Conservation (phyloP, 2,797 vertebrate species). For the Phaenicophaeus curvirostris region DNA sequence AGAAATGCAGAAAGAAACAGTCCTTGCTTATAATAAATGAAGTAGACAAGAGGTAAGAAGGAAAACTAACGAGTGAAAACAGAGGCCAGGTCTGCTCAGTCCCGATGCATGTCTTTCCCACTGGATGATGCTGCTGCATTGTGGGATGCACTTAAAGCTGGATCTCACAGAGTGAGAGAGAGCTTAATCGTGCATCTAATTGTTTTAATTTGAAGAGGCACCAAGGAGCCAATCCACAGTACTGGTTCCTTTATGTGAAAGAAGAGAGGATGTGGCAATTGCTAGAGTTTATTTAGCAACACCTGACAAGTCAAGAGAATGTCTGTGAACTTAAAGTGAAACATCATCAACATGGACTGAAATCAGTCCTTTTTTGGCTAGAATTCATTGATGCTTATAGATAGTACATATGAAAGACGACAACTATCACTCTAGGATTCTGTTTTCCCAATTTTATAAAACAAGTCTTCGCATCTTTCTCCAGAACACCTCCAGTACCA, state of each 20-base stretch:
- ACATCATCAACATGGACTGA: background rate
- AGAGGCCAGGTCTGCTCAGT: background rate
- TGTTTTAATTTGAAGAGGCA: background rate
- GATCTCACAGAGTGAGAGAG: rapidly evolving
- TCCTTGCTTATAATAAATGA: background rate
- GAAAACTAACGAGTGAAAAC: background rate
- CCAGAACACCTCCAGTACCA: background rate
- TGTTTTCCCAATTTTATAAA: background rate
- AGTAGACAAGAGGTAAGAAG: background rate
- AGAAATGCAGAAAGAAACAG: background rate
- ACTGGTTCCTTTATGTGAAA: background rate
- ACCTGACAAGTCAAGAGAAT: rapidly evolving
- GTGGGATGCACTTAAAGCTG: background rate
- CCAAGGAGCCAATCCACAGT: background rate
- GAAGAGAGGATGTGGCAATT: background rate
- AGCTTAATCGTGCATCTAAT: background rate
- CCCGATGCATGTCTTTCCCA: rapidly evolving
- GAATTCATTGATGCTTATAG: background rate
- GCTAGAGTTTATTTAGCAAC: background rate
- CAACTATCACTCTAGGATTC: background rate
- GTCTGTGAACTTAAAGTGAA: background rate
- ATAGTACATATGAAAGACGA: background rate
- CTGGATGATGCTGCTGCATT: rapidly evolving
- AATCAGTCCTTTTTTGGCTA: background rate
- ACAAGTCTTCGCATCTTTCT: background rate